These are phyloP conservation scores for Oxycera nigricornis DNA, from an alignment of 2,888 invertebrate genomes.

Conservation along the genomic window DNA sequence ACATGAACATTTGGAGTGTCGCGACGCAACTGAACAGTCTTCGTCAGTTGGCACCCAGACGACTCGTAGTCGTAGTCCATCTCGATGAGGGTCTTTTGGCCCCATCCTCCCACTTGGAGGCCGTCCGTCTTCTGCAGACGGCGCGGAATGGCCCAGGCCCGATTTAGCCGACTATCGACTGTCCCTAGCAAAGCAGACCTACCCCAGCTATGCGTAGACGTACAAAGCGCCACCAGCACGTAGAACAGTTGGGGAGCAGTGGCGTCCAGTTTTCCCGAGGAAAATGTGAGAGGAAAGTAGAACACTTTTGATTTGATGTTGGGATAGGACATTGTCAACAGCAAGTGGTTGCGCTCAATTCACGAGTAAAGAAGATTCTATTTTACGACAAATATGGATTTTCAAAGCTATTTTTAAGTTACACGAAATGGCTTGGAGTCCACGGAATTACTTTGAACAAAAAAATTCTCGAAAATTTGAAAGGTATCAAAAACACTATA, in stretches of 20 bases:
- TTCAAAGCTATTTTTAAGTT: too few species aligned
- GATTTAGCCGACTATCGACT: background rate
- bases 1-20: slow-evolving; percentile 29
- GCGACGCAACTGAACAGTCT: slow-evolving; percentile 33
- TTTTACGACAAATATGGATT: too few species aligned
- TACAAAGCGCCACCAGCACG: background rate
- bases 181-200: background rate
- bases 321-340: too few species aligned
- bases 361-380: too few species aligned
- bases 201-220: slow-evolving; percentile 5
- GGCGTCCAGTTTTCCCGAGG: slow-evolving; percentile 14
- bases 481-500: too few species aligned
- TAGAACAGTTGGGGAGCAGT: slow-evolving; percentile 27
- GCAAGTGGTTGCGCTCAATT: too few species aligned
- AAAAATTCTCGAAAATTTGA: too few species aligned
- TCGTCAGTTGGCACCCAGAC: background rate
- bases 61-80: slow-evolving; percentile 3
- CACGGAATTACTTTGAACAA: too few species aligned
- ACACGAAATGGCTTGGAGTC: too few species aligned
- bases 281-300: background rate
- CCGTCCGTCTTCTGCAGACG: background rate
- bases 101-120: slow-evolving; percentile 29
- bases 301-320: background rate
- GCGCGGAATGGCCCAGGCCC: slow-evolving; percentile 24
- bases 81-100: background rate